Conservation (phyloP, 1,140 invertebrate genomes). For the Notospermus geniculatus region DNA sequence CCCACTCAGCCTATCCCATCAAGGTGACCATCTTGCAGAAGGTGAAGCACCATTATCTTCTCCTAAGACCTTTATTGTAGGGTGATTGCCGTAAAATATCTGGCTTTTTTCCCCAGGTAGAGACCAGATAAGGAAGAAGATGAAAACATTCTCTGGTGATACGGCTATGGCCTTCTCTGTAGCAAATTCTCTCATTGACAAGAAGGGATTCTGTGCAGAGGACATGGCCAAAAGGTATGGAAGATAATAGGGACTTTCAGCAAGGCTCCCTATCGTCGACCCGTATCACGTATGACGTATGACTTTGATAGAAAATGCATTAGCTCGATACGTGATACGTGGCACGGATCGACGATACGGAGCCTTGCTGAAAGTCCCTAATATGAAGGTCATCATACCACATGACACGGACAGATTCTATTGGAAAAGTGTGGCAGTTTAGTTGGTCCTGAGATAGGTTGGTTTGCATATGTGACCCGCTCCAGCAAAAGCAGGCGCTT, state of each 20-base stretch:
- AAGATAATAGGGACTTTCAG: too few species aligned
- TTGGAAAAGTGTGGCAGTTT: background rate
- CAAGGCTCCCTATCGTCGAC: too few species aligned
- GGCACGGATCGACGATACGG: too few species aligned
- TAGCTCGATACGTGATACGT: too few species aligned
- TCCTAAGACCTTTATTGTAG: too few species aligned
- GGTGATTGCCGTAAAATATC: background rate
- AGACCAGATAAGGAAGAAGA: background rate
- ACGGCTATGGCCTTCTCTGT: slow-evolving; percentile 72
- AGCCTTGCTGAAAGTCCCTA: too few species aligned
- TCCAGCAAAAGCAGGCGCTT: background rate
- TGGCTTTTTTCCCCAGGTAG: background rate
- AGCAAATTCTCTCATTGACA: slow-evolving; percentile 65
- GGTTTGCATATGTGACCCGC: background rate
- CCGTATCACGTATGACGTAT: too few species aligned
- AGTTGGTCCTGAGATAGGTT: background rate
- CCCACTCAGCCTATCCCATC: too few species aligned
- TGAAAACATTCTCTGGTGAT: slow-evolving; percentile 68
- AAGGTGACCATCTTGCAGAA: too few species aligned
- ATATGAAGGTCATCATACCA: background rate
- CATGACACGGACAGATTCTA: background rate
- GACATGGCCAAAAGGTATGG: slow-evolving; percentile 51
- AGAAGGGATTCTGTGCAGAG: slow-evolving; percentile 53
- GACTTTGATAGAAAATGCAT: too few species aligned
- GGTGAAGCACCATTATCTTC: too few species aligned